Base-by-base conservation (phyloP, 2,113 vertebrate species). In the Hiodon alosoides region DNA sequence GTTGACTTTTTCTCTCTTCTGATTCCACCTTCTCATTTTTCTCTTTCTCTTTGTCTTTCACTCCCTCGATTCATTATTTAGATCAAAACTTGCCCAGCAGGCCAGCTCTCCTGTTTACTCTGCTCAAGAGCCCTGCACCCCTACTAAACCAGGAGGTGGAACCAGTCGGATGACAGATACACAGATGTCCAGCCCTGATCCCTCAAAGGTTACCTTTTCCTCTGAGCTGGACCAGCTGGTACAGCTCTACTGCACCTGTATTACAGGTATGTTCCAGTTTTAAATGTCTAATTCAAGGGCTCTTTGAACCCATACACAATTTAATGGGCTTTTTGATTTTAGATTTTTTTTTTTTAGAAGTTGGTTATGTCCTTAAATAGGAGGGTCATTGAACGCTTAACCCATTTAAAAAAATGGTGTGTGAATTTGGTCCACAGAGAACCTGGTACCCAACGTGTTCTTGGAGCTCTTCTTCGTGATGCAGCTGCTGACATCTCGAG, bases 401-500 rank as follows among this genome's bases (percentile, higher is more conserved):
- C 13, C 14, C 62, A 17, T 65, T 65, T 7, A 31, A 31, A 31
- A 31, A 31, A 31, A 31, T 69, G n/a, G 6, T 55, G 50, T 57
- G 51, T 66, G 61, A 11, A 6, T 51, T 16, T 69, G 13, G 16
- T 65, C 51, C 79, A 2, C 85, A 99, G 97, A 95, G 87, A 98
- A 99, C 82, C 80, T 98, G 4, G 96, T 98, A 77, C 96, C 97
- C 74, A 98, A 95, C 83, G 92, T 99, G 82, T 96, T 98, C 80
- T 79, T 98, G 91, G 97, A 99, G 90, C 90, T 99, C 51, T 99
- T 96, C 89, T 98, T 99, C 82, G 89, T 97, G 80, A 90, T 98
- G 83, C 97, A 98, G 81, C 84, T 99, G 73, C 89, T 99, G 67
- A 98, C 96, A 3, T 95, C 92, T 79, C 90, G 89, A 74, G 92